Evolutionary conservation across 2,888 invertebrate genomes (phyloP), one percentile per base, ranked within the genome.

Genomic region (Orthosia cruda): DNA sequence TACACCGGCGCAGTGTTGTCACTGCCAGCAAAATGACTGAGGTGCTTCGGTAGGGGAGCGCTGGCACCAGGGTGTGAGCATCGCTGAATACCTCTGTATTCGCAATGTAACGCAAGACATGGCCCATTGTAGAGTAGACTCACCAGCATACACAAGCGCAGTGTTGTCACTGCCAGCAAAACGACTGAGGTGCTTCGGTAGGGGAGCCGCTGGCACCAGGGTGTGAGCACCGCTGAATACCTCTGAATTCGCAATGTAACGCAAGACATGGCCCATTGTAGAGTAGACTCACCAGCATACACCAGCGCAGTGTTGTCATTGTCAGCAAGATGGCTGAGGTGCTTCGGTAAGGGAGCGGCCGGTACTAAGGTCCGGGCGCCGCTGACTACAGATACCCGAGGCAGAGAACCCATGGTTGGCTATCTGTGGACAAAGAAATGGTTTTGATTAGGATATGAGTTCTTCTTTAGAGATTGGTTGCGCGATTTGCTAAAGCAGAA

Each of bases 221-320:
- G 96, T 94, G 45, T 97, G 97, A 5, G 96, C 94, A 1, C 98
- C 98, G 89, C 97, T 97, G 64, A 98, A 95, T 82, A 1, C 98
- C 98, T 89, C 97, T 97, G 64, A 98, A 95, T 82, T 98, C 97
- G 0, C n/a, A n/a, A n/a, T n/a, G 98, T 98, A 77, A 98, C 95
- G 88, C 98, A 97, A 71, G 98, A 98, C 88, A 98, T 94, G 7
- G 98, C 98, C 98, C 98, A 98, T 98, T 58, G 58, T 47, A 45
- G 32, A 12, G 0, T 2, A 12, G 0, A 74, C 88, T 92, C 93
- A 97, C 98, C 97, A 90, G 97, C 95, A 87, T 97, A 98, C 49
- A 98, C 95, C 20, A 98, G 92, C 0, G 98, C 98, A 7, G 96
- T 95, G 69, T 97, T 96, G 65, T 97, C 97, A 64, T 96, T 94